phyloP scores from a whole-genome alignment of 1,140 invertebrate species.

The Tenebrio molitor region DNA sequence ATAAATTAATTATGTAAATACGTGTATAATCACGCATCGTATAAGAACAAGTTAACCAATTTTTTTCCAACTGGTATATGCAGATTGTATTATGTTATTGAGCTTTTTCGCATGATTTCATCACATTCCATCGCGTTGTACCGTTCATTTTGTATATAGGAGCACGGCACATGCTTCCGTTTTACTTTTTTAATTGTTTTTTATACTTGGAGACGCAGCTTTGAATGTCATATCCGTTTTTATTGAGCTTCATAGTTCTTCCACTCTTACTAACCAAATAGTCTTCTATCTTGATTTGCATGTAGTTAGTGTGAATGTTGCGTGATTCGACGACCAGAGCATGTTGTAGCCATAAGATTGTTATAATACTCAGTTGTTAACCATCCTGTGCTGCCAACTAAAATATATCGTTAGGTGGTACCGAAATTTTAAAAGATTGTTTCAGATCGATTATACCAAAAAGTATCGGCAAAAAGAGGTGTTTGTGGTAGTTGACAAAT shows the following conservation, averaged over 20 bases:
- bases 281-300: constrained; percentile 11
- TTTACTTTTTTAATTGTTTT: background rate
- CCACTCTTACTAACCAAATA: constrained; percentile 31
- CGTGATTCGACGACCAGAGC: constrained; percentile 16
- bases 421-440: background rate
- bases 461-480: background rate
- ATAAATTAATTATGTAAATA: constrained; percentile 41
- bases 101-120: constrained; percentile 42
- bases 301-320: constrained; percentile 31
- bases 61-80: too few relatives aligned
- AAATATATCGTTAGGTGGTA: constrained; percentile 28
- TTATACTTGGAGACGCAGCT: constrained; percentile 29
- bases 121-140: constrained; percentile 39
- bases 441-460: background rate
- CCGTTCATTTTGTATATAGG: constrained; percentile 10
- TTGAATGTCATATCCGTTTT: constrained; percentile 46
- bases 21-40: constrained; percentile 26
- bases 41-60: background rate
- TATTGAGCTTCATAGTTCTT: constrained; percentile 32
- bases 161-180: constrained; percentile 15
- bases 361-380: constrained; percentile 31
- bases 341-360: constrained; percentile 17
- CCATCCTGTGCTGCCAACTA: constrained; percentile 30
- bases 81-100: background rate
- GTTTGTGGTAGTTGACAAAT: constrained; percentile 21